phyloP scores from a whole-genome alignment of 2,888 invertebrate species.

The Blastobasis adustella region DNA sequence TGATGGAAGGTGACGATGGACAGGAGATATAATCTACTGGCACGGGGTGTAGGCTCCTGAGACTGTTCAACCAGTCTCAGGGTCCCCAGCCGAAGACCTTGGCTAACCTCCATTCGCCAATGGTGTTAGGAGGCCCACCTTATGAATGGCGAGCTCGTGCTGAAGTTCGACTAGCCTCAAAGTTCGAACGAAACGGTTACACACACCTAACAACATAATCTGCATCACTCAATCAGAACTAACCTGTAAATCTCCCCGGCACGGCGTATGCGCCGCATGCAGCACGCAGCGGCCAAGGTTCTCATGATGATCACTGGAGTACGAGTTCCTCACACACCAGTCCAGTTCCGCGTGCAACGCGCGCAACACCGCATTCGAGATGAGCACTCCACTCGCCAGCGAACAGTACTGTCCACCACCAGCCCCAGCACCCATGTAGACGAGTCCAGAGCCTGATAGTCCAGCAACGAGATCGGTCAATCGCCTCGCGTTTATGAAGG shows the following conservation, averaged over 20 bases:
- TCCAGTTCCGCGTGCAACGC: constrained; percentile 86
- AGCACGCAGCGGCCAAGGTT: constrained; percentile 92
- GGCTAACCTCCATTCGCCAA: too few relatives aligned
- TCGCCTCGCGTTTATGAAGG: constrained; percentile 87
- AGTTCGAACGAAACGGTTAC: too few relatives aligned
- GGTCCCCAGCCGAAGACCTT: too few relatives aligned
- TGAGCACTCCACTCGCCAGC: constrained; percentile 87
- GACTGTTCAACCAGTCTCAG: too few relatives aligned
- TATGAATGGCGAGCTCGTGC: too few relatives aligned
- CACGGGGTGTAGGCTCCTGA: too few relatives aligned
- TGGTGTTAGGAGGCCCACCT: too few relatives aligned
- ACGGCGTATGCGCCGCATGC: constrained; percentile 80
- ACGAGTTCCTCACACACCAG: constrained; percentile 92
- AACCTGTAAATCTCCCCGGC: constrained; percentile 31
- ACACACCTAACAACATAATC: too few relatives aligned
- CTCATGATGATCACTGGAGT: constrained; percentile 87
- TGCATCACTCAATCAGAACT: too few relatives aligned
- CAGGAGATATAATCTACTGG: too few relatives aligned
- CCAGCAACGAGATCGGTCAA: constrained; percentile 81
- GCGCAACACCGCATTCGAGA: constrained; percentile 90
- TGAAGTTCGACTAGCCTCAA: too few relatives aligned
- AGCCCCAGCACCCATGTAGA: constrained; percentile 84
- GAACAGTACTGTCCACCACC: constrained; percentile 79
- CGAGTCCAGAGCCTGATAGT: constrained; percentile 88
- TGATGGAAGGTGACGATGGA: too few relatives aligned